Conservation (phyloP, 2,797 vertebrate species). For the Threskiornis aethiopicus region DNA sequence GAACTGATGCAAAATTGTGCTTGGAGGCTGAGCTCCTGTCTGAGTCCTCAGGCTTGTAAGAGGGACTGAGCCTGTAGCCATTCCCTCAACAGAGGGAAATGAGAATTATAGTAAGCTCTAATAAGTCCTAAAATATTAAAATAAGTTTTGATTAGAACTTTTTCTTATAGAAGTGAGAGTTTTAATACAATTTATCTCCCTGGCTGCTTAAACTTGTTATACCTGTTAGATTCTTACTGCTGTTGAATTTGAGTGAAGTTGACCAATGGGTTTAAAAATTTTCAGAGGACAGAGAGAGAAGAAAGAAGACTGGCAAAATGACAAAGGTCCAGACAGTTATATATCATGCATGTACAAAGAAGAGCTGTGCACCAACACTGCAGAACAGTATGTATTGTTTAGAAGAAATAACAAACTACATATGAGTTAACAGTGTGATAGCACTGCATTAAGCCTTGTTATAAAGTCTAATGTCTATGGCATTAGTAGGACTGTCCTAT, state of each 20-base stretch:
- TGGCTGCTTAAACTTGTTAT: not conserved
- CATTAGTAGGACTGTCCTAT: not conserved
- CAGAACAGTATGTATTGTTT: not conserved
- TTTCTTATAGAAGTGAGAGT: not conserved
- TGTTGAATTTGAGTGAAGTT: not conserved
- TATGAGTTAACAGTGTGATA: not conserved
- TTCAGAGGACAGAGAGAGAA: not conserved
- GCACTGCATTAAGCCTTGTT: not conserved
- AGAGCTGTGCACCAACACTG: not conserved
- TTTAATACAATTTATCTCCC: not conserved
- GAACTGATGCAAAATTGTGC: not conserved
- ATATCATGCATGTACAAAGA: rapidly evolving
- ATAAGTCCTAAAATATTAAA: not conserved
- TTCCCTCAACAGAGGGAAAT: not conserved
- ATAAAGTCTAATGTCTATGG: not conserved
- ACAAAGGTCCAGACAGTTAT: not conserved
- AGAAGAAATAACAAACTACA: not conserved
- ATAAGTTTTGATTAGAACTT: not conserved
- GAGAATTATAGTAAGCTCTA: not conserved
- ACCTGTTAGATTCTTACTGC: not conserved
- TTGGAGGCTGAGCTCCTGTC: not conserved
- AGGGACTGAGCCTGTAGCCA: not conserved
- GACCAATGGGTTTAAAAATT: not conserved
- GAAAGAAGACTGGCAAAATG: not conserved
- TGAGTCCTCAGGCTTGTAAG: not conserved